Evolutionary conservation across 2,113 vertebrate species (phyloP), one percentile per base, ranked within the genome.

Genomic region (Tichodroma muraria): DNA sequence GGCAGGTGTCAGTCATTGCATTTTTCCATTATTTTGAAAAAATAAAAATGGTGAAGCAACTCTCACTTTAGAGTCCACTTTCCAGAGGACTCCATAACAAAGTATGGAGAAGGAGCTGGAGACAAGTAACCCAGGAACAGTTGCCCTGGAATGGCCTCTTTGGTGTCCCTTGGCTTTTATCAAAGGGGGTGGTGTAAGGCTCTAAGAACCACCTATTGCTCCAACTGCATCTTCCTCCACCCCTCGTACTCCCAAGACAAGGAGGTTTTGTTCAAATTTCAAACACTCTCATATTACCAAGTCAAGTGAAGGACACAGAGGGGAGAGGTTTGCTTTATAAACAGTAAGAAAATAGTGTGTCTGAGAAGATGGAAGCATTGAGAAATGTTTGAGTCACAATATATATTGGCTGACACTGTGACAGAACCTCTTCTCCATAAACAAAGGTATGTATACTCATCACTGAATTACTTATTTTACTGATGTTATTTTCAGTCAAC

Each of bases 251-350:
- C 50, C 52, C 38, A 50, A n/a, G 64, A 92, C 95, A 96, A 95
- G 60, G 88, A 95, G 85, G 80, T 93, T 94, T 90, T 96, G 94
- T 96, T 92, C 28, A 4, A 44, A 88, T 95, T 90, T 93, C 85
- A 53, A 80, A 77, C 33, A 59, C 35, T 90, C 88, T 93, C 82
- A 49, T 92, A 61, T 94, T 91, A 77, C 71, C 44, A 66, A 95
- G 75, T 90, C 90, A 85, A 91, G 63, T 72, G 84, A 95, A 95
- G 88, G 92, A 85, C 95, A 77, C 65, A 72, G 33, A 69, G 35
- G 76, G 71, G 71, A 80, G 93, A 80, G 79, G 53, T 96, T 93
- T 91, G 23, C 64, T 73, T 83, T 92, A 70, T 54, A 86, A 92
- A 80, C 30, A 75, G 38, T 59, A 66, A 85, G 82, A 73, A 83